Conservation (phyloP, 2,113 vertebrate species). For the Emberiza fucata region DNA sequence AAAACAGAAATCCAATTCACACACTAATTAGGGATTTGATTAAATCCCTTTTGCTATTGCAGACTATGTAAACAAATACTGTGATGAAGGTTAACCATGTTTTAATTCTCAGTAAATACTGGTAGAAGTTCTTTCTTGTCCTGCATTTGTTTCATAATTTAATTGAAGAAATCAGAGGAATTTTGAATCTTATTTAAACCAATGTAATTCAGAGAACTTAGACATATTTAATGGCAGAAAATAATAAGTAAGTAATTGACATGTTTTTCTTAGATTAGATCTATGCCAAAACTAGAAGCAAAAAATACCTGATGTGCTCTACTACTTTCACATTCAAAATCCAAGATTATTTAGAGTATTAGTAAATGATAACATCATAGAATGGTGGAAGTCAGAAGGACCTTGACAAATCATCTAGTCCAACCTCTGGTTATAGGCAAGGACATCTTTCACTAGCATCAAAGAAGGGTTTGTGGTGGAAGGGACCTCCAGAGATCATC, state of each 20-base stretch:
- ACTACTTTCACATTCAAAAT: not conserved
- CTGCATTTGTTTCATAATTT: not conserved
- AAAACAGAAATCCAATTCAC: not conserved
- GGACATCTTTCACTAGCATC: not conserved
- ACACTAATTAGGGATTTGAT: not conserved
- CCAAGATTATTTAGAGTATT: not conserved
- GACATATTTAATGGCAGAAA: not conserved
- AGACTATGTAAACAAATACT: not conserved
- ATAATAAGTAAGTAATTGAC: not conserved
- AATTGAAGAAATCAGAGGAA: not conserved
- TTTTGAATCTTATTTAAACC: not conserved
- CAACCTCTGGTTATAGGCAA: not conserved
- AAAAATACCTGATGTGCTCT: not conserved
- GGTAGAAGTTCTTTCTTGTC: not conserved
- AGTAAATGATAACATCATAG: not conserved
- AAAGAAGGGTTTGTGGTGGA: not conserved
- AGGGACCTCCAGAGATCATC: not conserved
- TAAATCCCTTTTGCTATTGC: not conserved
- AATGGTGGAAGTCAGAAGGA: not conserved
- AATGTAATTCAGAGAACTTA: not conserved
- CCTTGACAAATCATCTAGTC: not conserved
- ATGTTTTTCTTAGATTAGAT: not conserved
- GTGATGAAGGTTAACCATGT: not conserved
- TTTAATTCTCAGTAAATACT: not conserved
- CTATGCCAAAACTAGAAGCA: not conserved